Evolutionary conservation across 2,888 invertebrate species (phyloP).

Genomic region (Carcina quercana): DNA sequence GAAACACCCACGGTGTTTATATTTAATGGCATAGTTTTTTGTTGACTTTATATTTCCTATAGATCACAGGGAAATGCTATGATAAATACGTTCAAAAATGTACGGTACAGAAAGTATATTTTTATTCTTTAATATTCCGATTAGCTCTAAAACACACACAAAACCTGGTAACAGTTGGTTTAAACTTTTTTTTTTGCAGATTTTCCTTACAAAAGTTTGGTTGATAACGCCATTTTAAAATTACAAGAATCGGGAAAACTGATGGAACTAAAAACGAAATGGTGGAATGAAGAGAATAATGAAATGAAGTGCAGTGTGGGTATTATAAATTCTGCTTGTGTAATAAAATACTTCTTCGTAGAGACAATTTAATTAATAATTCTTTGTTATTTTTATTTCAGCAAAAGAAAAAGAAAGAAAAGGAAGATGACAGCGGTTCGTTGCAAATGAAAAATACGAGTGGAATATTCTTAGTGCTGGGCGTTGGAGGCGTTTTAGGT

Average conservation of each 20-base stretch:
- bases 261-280: slow-evolving; percentile 84
- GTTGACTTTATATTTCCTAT: too few species aligned
- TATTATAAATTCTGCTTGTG: too few species aligned
- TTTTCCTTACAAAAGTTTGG: slow-evolving; percentile 79
- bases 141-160: too few species aligned
- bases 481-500: slow-evolving; percentile 81
- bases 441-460: slow-evolving; percentile 91
- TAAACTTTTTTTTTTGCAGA: slow-evolving; percentile 74
- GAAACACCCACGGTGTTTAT: too few species aligned
- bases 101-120: too few species aligned
- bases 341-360: neutral
- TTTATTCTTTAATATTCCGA: too few species aligned
- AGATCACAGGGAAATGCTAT: too few species aligned
- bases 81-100: too few species aligned
- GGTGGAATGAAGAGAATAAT: slow-evolving; percentile 88
- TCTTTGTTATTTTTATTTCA: neutral
- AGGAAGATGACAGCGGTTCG: slow-evolving; percentile 66
- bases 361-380: neutral
- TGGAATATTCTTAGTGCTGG: slow-evolving; percentile 91
- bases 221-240: slow-evolving; percentile 89
- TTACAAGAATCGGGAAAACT: slow-evolving; percentile 91
- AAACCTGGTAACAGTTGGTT: too few species aligned
- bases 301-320: slow-evolving; percentile 39
- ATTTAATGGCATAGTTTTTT: too few species aligned
- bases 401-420: slow-evolving; percentile 25